A percentile compares a stretch with the other conserved stretches of the same genome.
Conservation (phyloP, 92 coral and sea anemone genomes). For the Epizoanthus fatuus region DNA sequence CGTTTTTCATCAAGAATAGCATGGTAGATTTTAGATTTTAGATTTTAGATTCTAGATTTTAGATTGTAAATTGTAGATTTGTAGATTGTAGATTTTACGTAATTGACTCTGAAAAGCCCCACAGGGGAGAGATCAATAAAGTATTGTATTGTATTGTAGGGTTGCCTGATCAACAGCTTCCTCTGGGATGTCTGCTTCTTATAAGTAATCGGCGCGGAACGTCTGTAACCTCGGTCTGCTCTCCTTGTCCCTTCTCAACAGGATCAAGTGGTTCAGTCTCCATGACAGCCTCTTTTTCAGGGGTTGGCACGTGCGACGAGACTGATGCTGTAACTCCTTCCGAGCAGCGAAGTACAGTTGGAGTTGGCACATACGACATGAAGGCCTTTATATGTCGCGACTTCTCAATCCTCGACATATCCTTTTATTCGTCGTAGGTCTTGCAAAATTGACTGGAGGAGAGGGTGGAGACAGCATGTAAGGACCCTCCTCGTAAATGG, state of each 20-base stretch:
- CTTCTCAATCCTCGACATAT: slow-evolving; percentile 31
- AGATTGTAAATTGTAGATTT: no score
- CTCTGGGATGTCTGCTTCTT: slow-evolving; percentile 37
- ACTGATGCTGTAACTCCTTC: background rate
- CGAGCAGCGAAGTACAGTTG: background rate
- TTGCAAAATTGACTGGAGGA: slow-evolving; percentile 11
- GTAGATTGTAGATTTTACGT: no score
- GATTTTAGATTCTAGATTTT: no score
- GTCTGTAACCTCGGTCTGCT: background rate
- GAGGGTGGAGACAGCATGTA: slow-evolving; percentile 29
- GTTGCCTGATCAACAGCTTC: slow-evolving; percentile 4
- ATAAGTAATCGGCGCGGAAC: slow-evolving; percentile 29
- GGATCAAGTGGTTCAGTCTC: no score
- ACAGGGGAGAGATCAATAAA: no score
- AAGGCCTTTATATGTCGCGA: slow-evolving; percentile 18
- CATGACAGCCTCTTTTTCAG: no score
- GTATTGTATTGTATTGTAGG: no score
- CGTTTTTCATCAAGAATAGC: slow-evolving; percentile 68
- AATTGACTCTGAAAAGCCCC: no score
- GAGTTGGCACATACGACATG: slow-evolving; percentile 3
- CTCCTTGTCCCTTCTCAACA: no score
- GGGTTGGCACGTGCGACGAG: no score
- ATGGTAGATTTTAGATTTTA: no score
- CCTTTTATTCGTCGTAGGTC: slow-evolving; percentile 55
- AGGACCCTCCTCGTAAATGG: slow-evolving; percentile 55